phyloP scores from a whole-genome alignment of 2,113 vertebrate genomes.

The Notiomystis cincta region DNA sequence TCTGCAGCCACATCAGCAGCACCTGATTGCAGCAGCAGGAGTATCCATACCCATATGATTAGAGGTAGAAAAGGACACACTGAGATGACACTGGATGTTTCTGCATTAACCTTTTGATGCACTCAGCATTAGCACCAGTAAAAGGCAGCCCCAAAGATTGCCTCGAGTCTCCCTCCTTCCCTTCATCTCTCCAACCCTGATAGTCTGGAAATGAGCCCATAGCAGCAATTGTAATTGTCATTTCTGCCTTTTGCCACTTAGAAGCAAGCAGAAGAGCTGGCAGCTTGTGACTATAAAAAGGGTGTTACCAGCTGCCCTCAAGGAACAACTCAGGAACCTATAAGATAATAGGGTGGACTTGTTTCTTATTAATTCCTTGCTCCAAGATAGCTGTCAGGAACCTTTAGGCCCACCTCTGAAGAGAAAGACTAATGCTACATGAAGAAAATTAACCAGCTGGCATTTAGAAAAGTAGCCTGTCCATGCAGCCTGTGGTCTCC shows the following conservation, averaged over 20 bases:
- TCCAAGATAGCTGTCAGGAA: neutral
- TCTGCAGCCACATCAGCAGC: neutral
- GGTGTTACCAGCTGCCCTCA: neutral
- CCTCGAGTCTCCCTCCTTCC: neutral
- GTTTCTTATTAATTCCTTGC: neutral
- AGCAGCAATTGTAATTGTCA: neutral
- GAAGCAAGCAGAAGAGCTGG: neutral
- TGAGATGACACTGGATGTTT: neutral
- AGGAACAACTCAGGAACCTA: neutral
- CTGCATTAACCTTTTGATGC: neutral
- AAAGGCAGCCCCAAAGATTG: neutral
- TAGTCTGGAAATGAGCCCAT: neutral
- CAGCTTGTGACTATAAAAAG: neutral
- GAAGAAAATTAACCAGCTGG: neutral
- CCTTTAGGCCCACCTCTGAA: neutral
- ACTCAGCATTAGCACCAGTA: neutral
- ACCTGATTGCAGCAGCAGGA: neutral
- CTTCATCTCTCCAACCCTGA: neutral
- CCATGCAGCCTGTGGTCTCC: neutral
- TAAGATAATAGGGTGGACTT: neutral
- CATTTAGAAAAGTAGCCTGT: neutral
- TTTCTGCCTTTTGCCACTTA: neutral
- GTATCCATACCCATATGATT: fast-evolving
- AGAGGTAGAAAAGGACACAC: neutral
- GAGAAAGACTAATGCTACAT: neutral